Evolutionary conservation across 2,797 vertebrate genomes (phyloP).

Genomic region (Alcedo atthis): DNA sequence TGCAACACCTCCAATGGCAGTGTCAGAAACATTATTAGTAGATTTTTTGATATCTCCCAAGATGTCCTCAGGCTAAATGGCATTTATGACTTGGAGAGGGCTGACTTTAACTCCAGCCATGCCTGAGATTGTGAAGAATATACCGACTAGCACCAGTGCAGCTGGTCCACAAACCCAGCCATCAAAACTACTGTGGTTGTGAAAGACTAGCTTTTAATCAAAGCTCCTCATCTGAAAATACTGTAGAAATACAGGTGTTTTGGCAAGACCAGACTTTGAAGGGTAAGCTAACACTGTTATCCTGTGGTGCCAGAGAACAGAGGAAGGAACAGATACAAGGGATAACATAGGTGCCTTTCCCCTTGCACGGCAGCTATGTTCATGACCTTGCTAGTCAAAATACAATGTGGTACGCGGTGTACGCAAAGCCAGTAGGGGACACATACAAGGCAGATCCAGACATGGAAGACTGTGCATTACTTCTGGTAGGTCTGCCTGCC

Average conservation of each 20-base stretch:
- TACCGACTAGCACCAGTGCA: background rate
- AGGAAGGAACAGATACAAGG: background rate
- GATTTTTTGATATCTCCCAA: slow-evolving; percentile 10
- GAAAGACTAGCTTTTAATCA: background rate
- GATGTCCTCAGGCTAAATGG: background rate
- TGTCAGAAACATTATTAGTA: background rate
- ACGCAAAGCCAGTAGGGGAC: background rate
- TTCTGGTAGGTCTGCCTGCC: background rate
- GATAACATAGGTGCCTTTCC: background rate
- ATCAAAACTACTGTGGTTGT: background rate
- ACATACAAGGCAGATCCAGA: background rate
- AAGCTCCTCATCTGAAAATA: background rate
- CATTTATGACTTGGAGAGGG: background rate
- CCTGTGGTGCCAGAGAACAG: background rate
- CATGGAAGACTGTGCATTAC: background rate
- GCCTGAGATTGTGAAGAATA: background rate
- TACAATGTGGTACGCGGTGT: background rate
- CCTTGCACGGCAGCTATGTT: background rate
- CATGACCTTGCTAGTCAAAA: background rate
- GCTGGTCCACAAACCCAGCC: fast-evolving
- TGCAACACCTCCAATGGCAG: background rate
- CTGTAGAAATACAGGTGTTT: background rate
- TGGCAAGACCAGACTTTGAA: background rate
- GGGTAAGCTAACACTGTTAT: background rate
- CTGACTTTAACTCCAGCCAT: background rate